Evolutionary conservation across 1,140 invertebrate genomes (phyloP), one percentile per base, ranked within the genome.

Genomic region (Steinernema khuongi): DNA sequence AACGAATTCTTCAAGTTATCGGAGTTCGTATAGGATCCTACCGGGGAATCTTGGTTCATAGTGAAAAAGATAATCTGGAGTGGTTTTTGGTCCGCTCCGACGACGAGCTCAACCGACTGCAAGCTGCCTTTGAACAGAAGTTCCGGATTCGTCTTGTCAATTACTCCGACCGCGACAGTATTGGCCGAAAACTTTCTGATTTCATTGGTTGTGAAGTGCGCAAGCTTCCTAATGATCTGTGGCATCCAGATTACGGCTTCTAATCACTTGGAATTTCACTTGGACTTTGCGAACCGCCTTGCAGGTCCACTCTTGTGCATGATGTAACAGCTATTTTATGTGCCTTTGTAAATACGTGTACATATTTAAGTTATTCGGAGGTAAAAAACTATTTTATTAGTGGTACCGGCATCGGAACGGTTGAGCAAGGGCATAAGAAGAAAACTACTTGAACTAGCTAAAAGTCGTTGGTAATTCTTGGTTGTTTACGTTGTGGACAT

Each of bases 61-160:
- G 50, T 22, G 50, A 60, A 60, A 60, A 60, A 60, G 50, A 60
- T 26, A 60, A 60, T 60, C 50, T 60, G 26, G 50, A 60, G 50
- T 60, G 50, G 50, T 60, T 60, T 26, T 60, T 60, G 50, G 50
- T 60, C 4, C 11, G 50, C 14, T 60, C 50, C 14, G 50, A 60
- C 50, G 19, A 60, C 50, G 50, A 60, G 22, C 50, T 60, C 4
- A 60, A 60, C 50, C 50, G 50, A 14, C 50, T 60, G 14, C 50
- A 60, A 60, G 50, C 50, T 14, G 50, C 50, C 26, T 60, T 60
- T 22, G 50, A 60, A 22, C 50, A 60, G 26, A 60, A 60, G 26
- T 22, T 60, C 7, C 7, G 19, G 22, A 60, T 60, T 2, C 50
- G 50, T 26, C 50, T 60, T 7, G 50, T 60, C 4, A 60, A 60